Conservation (phyloP, 2,797 vertebrate genomes). For the Rousettus madagascariensis region DNA sequence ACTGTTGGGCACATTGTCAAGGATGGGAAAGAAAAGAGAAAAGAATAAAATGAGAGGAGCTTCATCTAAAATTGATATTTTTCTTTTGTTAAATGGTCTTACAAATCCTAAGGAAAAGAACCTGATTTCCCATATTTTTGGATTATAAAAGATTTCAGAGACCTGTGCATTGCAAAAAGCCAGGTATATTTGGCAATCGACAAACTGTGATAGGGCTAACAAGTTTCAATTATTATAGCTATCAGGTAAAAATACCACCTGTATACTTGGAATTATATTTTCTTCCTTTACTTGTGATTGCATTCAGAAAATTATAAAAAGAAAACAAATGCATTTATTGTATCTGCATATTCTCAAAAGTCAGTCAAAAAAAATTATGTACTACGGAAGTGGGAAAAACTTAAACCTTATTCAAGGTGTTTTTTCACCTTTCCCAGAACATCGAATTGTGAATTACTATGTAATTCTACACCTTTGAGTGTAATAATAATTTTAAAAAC, state of each 20-base stretch:
- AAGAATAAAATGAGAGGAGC: neutral
- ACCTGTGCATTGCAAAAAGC: neutral
- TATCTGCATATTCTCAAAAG: conserved; percentile 7
- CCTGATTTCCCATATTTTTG: neutral
- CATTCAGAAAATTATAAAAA: conserved; percentile 9
- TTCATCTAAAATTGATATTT: neutral
- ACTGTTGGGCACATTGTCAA: neutral
- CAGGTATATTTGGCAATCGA: neutral
- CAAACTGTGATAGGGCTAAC: neutral
- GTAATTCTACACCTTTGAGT: neutral
- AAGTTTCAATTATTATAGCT: neutral
- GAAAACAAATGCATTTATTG: neutral
- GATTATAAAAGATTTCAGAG: neutral
- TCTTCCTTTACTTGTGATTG: neutral
- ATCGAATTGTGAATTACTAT: neutral
- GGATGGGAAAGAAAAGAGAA: neutral
- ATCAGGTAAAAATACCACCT: neutral
- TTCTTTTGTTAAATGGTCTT: neutral
- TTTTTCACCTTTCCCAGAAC: neutral
- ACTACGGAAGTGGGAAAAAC: neutral
- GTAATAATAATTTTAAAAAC: neutral
- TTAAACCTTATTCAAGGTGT: neutral
- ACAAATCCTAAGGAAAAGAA: neutral
- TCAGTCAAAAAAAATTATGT: neutral
- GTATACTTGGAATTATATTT: neutral